These are phyloP conservation scores for Nansenia antarctica DNA, from an alignment of 2,113 vertebrate species.

Conservation along the genomic window DNA sequence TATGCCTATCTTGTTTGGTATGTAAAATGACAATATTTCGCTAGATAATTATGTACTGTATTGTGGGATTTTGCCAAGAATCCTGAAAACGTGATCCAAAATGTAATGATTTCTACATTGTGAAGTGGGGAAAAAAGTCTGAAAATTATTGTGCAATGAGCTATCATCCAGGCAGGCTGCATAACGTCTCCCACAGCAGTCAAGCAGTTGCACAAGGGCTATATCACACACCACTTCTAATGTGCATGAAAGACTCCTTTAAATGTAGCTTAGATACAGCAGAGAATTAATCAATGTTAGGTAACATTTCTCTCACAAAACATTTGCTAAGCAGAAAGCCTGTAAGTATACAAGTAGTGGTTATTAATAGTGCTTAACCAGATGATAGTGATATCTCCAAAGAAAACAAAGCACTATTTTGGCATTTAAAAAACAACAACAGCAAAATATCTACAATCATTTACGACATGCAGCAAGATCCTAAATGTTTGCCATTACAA, in stretches of 20 bases:
- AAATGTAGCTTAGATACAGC: background rate
- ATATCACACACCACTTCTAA: constrained; percentile 23
- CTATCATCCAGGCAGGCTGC: background rate
- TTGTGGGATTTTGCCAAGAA: background rate
- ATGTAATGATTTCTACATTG: background rate
- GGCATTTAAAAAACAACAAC: background rate
- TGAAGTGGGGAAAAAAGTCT: background rate
- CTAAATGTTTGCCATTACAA: background rate
- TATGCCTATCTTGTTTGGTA: background rate
- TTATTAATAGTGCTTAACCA: background rate
- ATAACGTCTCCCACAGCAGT: background rate
- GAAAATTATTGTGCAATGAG: background rate
- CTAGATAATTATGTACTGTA: background rate
- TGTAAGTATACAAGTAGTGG: background rate
- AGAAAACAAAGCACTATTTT: background rate
- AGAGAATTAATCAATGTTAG: background rate
- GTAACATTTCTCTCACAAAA: background rate
- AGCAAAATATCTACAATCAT: background rate
- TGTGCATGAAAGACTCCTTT: background rate
- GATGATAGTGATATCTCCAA: too few species aligned
- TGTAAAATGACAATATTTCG: background rate
- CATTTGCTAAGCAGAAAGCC: background rate
- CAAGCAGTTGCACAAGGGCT: background rate
- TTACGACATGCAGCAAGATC: background rate
- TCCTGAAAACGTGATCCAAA: background rate